Evolutionary conservation across 2,888 invertebrate species (phyloP), one percentile per base, ranked within the genome.

Genomic region (Philhelius pedissequus): DNA sequence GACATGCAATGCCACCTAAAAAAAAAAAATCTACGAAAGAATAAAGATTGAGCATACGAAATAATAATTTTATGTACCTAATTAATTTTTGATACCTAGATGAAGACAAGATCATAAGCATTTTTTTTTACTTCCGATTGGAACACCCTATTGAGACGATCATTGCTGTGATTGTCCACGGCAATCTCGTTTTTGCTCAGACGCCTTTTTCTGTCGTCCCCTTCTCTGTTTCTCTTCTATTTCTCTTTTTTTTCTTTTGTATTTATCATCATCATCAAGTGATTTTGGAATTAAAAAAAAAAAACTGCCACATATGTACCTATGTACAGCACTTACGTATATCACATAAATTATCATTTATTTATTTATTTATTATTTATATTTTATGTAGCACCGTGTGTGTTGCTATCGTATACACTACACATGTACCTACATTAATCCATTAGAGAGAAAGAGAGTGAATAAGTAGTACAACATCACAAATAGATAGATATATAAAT

Each of bases 271-370:
- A 74, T 62, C 64, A 52, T 79, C 74, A 70, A 83, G 83, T 79
- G 79, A 79, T 79, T 78, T 83, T 64, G 66, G 79, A 83, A 68
- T 64, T 25, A 9, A 40, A 38, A 25, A 38, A 30, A 40, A 64
- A 73, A 77, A 82, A 77, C 77, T 82, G 82, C 77, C 77, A 82
- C 71, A 81, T 81, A 70, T 32, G 58, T 60, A 54, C n/a, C n/a
- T n/a, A n/a, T n/a, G n/a, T 58, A 64, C 54, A 66, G 18, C 38
- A 58, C 73, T 40, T 45, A 52, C 56, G 66, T 38, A 62, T 64
- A 77, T 35, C 66, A 50, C 71, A 77, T 77, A 50, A 45, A 66
- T 45, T 77, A 71, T 82, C 62, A 81, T 76, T 81, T 70, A 76
- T 81, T 81, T 69, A 74, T 80, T 80, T 77, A 77, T 76, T 60